Conservation (phyloP, 2,888 invertebrate genomes). For the Ochropacha duplaris region DNA sequence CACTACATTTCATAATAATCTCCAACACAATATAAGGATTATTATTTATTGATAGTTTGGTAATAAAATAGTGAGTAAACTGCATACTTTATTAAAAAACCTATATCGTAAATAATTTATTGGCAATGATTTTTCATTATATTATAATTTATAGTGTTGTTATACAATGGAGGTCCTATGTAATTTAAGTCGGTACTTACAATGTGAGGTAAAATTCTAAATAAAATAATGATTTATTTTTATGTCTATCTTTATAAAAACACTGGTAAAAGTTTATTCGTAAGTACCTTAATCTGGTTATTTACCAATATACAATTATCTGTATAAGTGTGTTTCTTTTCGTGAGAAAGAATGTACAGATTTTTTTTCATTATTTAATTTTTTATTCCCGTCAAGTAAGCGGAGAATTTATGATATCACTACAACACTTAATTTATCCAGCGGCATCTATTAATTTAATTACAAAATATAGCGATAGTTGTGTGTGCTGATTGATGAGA, state of each 20-base stretch:
- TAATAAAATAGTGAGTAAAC: neutral
- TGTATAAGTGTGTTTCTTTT: too few species aligned
- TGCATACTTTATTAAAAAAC: neutral
- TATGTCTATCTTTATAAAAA: neutral
- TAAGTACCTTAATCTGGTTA: too few species aligned
- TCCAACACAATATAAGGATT: neutral
- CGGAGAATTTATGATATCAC: neutral
- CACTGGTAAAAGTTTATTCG: neutral
- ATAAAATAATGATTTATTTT: neutral
- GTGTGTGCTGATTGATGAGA: conserved; percentile 22
- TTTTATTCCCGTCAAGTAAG: neutral
- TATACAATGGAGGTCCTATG: neutral
- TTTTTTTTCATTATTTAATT: too few species aligned
- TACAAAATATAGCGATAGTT: conserved; percentile 6
- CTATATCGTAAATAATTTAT: neutral
- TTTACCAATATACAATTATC: too few species aligned
- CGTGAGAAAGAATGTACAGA: too few species aligned
- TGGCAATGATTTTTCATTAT: neutral
- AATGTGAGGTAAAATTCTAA: too few species aligned
- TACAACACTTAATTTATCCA: neutral
- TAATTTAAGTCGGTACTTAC: neutral
- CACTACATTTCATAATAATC: too few species aligned
- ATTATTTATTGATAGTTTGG: neutral
- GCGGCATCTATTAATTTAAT: neutral
- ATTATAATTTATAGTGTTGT: neutral